A percentile compares a stretch with the other conserved stretches of the same genome.
Conservation (phyloP, 2,797 vertebrate genomes). For the Amblyopsis hoosieri region DNA sequence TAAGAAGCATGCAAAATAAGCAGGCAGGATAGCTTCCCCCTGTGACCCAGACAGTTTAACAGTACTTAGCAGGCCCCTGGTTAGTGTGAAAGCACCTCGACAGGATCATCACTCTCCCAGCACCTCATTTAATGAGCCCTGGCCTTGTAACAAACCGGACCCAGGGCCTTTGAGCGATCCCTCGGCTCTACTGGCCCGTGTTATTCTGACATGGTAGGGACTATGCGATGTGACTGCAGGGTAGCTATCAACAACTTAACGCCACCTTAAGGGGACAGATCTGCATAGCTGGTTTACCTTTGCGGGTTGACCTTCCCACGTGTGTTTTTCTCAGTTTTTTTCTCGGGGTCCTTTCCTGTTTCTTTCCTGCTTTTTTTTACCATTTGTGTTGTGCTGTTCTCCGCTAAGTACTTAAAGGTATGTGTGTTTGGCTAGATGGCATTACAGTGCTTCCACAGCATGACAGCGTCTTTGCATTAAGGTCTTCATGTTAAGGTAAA, state of each 20-base stretch:
- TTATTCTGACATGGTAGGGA: constrained; percentile 49
- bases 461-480: constrained; percentile 24
- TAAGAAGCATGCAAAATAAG: constrained; percentile 19
- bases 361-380: not conserved
- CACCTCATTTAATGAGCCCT: constrained; percentile 70
- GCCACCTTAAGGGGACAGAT: constrained; percentile 18
- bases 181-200: constrained; percentile 48
- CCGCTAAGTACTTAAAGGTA: not conserved
- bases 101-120: constrained; percentile 60
- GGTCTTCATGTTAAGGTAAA: constrained; percentile 49
- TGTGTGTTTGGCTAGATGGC: constrained; percentile 16
- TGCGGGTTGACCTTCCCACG: constrained; percentile 15
- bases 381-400: constrained; percentile 13
- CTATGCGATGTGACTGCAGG: constrained; percentile 16
- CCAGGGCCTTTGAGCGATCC: constrained; percentile 58
- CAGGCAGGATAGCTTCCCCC: constrained; percentile 11
- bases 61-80: constrained; percentile 44
- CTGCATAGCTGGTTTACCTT: constrained; percentile 45
- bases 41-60: constrained; percentile 49
- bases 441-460: constrained; percentile 30
- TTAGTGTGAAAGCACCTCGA: constrained; percentile 43
- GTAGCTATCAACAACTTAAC: constrained; percentile 62
- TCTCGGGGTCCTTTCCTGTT: not conserved
- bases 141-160: constrained; percentile 50
- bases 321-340: constrained; percentile 1